phyloP scores from a whole-genome alignment of 2,797 vertebrate genomes.

The Otus scops region DNA sequence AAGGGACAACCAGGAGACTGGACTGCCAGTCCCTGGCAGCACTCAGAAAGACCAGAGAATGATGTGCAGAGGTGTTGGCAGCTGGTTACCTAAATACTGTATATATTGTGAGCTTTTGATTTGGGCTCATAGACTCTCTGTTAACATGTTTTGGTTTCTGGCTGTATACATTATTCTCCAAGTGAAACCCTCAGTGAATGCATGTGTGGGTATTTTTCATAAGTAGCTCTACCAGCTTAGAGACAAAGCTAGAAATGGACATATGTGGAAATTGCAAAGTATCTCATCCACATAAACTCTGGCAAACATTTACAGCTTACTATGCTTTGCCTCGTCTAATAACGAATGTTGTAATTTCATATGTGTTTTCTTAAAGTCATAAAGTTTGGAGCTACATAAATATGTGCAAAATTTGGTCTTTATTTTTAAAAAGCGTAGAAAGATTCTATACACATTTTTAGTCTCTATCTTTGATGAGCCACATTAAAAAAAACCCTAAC shows the following conservation, averaged over 20 bases:
- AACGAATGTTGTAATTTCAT: not conserved
- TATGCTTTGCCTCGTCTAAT: not conserved
- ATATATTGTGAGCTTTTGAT: not conserved
- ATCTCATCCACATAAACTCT: not conserved
- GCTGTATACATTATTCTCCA: not conserved
- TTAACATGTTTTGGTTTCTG: not conserved
- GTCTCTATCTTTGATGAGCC: not conserved
- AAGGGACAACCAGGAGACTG: not conserved
- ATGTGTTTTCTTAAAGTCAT: not conserved
- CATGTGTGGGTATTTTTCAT: not conserved
- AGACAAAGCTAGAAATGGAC: not conserved
- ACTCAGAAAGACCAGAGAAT: not conserved
- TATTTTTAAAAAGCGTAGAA: not conserved
- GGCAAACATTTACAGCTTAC: not conserved
- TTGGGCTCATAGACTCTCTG: not conserved
- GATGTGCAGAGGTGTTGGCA: not conserved
- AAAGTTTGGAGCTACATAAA: not conserved
- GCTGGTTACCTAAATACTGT: not conserved
- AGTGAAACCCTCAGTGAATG: not conserved
- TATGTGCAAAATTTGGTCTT: not conserved
- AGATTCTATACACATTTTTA: not conserved
- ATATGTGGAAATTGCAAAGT: not conserved
- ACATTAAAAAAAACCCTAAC: not conserved
- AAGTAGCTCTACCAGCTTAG: not conserved
- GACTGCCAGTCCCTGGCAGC: not conserved